A percentile compares a stretch with the other conserved stretches of the same genome.
phyloP scores from a whole-genome alignment of 2,888 invertebrate genomes.

The Podotricha telesiphe region DNA sequence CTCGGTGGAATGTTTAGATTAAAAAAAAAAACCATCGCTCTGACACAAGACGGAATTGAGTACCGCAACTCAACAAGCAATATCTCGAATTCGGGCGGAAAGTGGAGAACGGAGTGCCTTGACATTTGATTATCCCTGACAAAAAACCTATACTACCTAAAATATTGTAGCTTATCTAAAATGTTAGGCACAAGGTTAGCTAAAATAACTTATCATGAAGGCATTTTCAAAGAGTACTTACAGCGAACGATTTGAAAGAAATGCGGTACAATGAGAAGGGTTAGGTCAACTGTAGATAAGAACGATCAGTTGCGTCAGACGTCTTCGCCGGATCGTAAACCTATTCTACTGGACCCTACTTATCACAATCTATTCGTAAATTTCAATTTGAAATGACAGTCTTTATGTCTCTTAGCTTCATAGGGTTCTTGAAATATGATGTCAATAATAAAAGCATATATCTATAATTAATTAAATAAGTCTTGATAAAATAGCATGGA shows the following conservation, averaged over 20 bases:
- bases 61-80: no score
- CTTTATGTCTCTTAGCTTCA: slow-evolving; percentile 41
- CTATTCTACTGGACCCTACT: slow-evolving; percentile 62
- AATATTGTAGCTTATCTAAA: not conserved
- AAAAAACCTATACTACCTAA: no score
- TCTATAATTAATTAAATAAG: slow-evolving; percentile 1
- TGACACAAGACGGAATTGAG: no score
- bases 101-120: no score
- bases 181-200: not conserved
- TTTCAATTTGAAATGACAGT: slow-evolving; percentile 66
- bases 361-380: slow-evolving; percentile 69
- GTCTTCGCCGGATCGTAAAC: slow-evolving; percentile 76
- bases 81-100: no score
- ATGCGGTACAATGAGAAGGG: slow-evolving; percentile 73
- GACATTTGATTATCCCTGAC: no score
- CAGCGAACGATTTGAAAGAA: slow-evolving; percentile 27
- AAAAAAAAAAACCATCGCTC: no score
- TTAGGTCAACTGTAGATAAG: slow-evolving; percentile 75
- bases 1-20: no score
- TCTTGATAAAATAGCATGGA: not conserved
- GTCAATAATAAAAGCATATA: slow-evolving; percentile 11
- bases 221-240: slow-evolving; percentile 10
- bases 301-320: slow-evolving; percentile 68
- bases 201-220: not conserved
- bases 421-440: slow-evolving; percentile 24